These are phyloP conservation scores for Perodicticus potto DNA, from an alignment of 2,797 vertebrate species.

Conservation along the genomic window DNA sequence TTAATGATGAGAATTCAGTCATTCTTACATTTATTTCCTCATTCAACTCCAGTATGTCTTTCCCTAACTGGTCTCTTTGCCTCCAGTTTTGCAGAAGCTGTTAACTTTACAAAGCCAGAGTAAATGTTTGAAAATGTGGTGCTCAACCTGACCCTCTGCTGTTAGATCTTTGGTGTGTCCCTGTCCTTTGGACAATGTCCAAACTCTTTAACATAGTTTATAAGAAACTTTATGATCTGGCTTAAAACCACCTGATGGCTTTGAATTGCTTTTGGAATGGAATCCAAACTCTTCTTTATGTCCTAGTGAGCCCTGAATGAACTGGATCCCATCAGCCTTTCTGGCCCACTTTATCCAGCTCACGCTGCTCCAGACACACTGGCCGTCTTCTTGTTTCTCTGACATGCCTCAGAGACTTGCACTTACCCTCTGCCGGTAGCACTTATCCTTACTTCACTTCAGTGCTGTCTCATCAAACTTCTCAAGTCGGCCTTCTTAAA, in stretches of 20 bases:
- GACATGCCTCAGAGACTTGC: not conserved
- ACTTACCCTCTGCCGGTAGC: not conserved
- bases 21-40: no score
- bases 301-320: not conserved
- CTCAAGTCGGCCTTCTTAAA: not conserved
- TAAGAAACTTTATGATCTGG: constrained; percentile 4
- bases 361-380: not conserved
- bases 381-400: not conserved
- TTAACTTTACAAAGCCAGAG: no score
- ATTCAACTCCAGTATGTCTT: no score
- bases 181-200: constrained; percentile 37
- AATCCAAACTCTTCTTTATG: not conserved
- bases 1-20: no score
- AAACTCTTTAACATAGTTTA: constrained; percentile 27
- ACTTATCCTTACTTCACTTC: not conserved
- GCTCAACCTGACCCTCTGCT: not conserved
- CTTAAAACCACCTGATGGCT: constrained; percentile 10
- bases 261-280: constrained; percentile 9
- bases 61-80: no score
- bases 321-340: not conserved
- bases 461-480: not conserved
- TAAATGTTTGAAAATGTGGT: no score
- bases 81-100: no score
- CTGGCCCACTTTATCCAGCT: not conserved
- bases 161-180: not conserved